Evolutionary conservation across 2,797 vertebrate species (phyloP), one percentile per base, ranked within the genome.

Genomic region (Hydrocynus forskahlii): DNA sequence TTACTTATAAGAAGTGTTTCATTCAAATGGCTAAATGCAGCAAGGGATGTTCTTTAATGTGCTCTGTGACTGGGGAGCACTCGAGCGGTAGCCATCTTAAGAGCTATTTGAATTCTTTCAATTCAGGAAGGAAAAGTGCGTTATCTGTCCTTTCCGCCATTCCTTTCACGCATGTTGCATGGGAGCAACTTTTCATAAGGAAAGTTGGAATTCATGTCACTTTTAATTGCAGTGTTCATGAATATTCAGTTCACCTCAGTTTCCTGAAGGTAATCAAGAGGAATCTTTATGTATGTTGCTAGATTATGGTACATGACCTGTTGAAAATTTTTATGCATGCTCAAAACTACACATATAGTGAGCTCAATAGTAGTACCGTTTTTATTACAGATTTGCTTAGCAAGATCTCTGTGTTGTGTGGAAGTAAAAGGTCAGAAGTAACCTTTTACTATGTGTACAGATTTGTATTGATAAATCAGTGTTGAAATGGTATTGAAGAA

Each of bases 31-130:
- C 25, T 55, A 71, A 60, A 67, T 40, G 29, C 35, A 50, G 55
- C 69, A 75, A 54, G 25, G 48, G 57, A 69, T 76, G 55, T 54
- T 73, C 29, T 73, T 54, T 74, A 70, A 81, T 52, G 59, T 64
- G 13, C 48, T 64, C 45, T 64, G 57, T 57, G 71, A 59, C 79
- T 62, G 68, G 79, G 48, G 67, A 72, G 17, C 68, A 38, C 25
- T 55, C 9, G 52, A 57, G 50, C 29, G 16, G 23, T 25, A 38
- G 50, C 70, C 70, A 55, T n/a, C 48, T 73, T 71, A 21, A 59
- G 55, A 52, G 19, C 40, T 8, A 60, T 81, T 69, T 62, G 19
- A 69, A 70, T 25, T 69, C 35, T 54, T 59, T 73, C 43, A 40
- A 59, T 74, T 74, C 25, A 6, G 12, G 5, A 54, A 16, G 54